phyloP scores from a whole-genome alignment of 2,797 vertebrate genomes.

The Selene dorsalis region DNA sequence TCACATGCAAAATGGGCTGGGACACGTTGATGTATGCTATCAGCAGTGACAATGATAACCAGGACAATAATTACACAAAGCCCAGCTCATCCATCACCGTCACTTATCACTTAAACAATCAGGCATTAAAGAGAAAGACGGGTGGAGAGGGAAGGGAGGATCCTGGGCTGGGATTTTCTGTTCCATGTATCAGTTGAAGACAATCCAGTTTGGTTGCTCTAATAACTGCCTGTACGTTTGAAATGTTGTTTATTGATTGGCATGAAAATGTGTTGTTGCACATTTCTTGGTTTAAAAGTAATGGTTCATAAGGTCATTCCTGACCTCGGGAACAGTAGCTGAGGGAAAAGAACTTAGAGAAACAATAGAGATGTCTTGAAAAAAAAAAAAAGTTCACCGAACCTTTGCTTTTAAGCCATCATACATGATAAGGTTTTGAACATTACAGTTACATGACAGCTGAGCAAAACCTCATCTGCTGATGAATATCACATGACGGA shows the following conservation, averaged over 20 bases:
- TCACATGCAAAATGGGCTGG: slow-evolving; percentile 80
- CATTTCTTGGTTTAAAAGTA: background rate
- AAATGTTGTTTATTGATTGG: slow-evolving; percentile 16
- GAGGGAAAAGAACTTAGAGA: background rate
- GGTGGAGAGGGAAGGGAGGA: slow-evolving; percentile 56
- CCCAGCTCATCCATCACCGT: slow-evolving; percentile 83
- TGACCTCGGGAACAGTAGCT: background rate
- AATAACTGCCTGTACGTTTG: slow-evolving; percentile 1
- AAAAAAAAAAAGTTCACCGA: background rate
- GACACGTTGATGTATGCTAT: slow-evolving; percentile 82
- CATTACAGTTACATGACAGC: no score
- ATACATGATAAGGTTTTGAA: background rate
- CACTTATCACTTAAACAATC: slow-evolving; percentile 85
- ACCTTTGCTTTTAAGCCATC: background rate
- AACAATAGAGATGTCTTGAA: background rate
- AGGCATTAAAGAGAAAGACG: slow-evolving; percentile 70
- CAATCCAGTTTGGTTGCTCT: slow-evolving; percentile 52
- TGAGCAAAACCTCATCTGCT: no score
- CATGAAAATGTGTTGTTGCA: background rate
- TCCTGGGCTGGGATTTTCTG: slow-evolving; percentile 56
- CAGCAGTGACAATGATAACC: slow-evolving; percentile 83
- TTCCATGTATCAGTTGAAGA: slow-evolving; percentile 39
- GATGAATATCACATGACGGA: background rate
- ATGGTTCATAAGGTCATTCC: background rate
- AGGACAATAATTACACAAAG: slow-evolving; percentile 85